Evolutionary conservation across 2,888 invertebrate species (phyloP), one percentile per base, ranked within the genome.

Genomic region (Phragmatobia fuliginosa): DNA sequence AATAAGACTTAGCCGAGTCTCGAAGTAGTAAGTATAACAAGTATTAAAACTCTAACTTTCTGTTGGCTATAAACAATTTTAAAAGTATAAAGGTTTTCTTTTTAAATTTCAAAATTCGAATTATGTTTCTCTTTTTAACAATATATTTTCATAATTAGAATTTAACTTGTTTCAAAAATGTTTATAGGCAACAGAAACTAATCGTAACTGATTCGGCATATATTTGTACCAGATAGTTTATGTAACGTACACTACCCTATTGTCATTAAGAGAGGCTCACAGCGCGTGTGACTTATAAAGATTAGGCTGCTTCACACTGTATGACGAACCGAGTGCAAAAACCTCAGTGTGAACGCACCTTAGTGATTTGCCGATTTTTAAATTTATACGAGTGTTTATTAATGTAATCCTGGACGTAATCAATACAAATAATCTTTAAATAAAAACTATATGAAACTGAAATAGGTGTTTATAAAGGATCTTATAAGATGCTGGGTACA

Each of bases 281-380:
- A 86, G 86, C 83, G 74, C 80, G 80, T 82, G 85, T 80, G 83
- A 83, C 77, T 78, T 77, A 80, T 41, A 80, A 70, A 74, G 58
- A 75, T 67, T 68, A 65, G 73, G 77, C 63, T 68, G 70, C 73
- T 62, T 66, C 67, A 72, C 73, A 70, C 67, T 56, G 68, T 45
- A 36, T 59, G 8, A 68, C 68, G 66, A 36, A 66, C 60, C 41
- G 52, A 56, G 63, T 61, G 63, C n/a, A 59, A 66, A 33, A 61
- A 49, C 49, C 58, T 41, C 68, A 31, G 61, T 70, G 69, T 73
- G 65, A 77, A 80, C 74, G 83, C 83, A 83, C 75, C 78, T 72
- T 65, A 78, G 87, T 87, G 88, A 87, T 88, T 89, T 89, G 88
- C 88, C 89, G 80, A 88, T 88, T 88, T 89, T 88, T 82, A 87